Evolutionary conservation across 2,113 vertebrate genomes (phyloP), one percentile per base, ranked within the genome.

Genomic region (Elephantulus edwardii): DNA sequence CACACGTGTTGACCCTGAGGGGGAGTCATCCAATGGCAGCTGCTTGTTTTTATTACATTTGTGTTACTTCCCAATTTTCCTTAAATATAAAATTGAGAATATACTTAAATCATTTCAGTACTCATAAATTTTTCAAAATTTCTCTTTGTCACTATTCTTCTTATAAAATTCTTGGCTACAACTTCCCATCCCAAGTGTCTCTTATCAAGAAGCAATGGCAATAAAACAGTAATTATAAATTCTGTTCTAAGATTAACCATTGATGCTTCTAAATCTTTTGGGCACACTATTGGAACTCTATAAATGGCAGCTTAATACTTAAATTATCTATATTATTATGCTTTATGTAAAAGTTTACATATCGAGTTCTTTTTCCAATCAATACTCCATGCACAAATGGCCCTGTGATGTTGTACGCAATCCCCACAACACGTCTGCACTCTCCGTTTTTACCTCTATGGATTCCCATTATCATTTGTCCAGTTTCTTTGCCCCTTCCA

Each of bases 81-180:
- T 82, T 70, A 71, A 83, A 26, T 88, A 71, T 83, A 83, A 90
- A 90, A 42, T 56, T 44, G 87, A 70, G n/a, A 91, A 50, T 54
- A 64, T 28, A 48, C n/a, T 92, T 88, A 44, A 79, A n/a, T 83
- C 30, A 70, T 62, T 71, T 88, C 46, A 76, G 54, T 38, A 79
- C 28, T 86, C 58, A 71, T 44, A 77, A 80, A 94, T 80, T 91
- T 54, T 50, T 81, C 22, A 93, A 60, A 42, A 89, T 56, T 74
- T 84, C 75, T 91, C 35, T 86, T 70, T 64, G 74, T 74, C 60
- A 48, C 82, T 64, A 58, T 19, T 40, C 13, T 56, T 56, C 20
- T 78, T 84, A 79, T 46, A 35, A 88, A 83, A 84, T 8, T 79
- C 78, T 44, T 68, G 42, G 2, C 54, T 19, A 28, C 33, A 48